phyloP scores from a whole-genome alignment of 2,888 invertebrate genomes.

The Polia nebulosa region DNA sequence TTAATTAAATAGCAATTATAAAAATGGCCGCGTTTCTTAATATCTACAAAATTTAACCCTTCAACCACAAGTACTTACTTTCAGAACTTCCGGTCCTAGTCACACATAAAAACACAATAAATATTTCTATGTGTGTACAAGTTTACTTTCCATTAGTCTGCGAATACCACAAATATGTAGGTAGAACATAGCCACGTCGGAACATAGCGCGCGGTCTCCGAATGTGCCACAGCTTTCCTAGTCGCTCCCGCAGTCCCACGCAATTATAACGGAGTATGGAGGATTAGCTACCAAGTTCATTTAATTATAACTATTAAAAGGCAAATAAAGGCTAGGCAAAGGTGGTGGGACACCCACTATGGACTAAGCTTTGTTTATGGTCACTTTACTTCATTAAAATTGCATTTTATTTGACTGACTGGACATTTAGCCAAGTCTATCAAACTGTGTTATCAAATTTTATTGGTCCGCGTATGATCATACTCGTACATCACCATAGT shows the following conservation, averaged over 20 bases:
- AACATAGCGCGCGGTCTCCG: slow-evolving; percentile 45
- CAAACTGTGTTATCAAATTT: background rate
- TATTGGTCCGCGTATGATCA: no score
- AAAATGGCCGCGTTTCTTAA: no score
- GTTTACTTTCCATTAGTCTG: slow-evolving; percentile 39
- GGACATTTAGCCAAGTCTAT: background rate
- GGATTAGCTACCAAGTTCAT: slow-evolving; percentile 72
- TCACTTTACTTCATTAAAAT: slow-evolving; percentile 17
- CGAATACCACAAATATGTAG: slow-evolving; percentile 61
- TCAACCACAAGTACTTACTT: background rate
- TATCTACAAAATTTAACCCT: background rate
- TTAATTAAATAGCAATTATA: background rate
- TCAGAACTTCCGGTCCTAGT: background rate
- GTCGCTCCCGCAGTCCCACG: slow-evolving; percentile 51
- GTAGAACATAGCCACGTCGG: slow-evolving; percentile 40
- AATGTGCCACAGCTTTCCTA: slow-evolving; percentile 48
- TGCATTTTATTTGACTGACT: slow-evolving; percentile 19
- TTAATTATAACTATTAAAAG: slow-evolving; percentile 71
- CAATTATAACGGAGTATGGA: slow-evolving; percentile 71
- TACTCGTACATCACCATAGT: no score
- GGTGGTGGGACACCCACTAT: slow-evolving; percentile 36
- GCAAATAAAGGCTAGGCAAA: slow-evolving; percentile 62
- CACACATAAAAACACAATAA: slow-evolving; percentile 16
- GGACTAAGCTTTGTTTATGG: slow-evolving; percentile 57
- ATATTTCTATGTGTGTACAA: slow-evolving; percentile 25